Evolutionary conservation across 2,113 vertebrate species (phyloP), one percentile per base, ranked within the genome.

Genomic region (Sylvilagus bachmani): DNA sequence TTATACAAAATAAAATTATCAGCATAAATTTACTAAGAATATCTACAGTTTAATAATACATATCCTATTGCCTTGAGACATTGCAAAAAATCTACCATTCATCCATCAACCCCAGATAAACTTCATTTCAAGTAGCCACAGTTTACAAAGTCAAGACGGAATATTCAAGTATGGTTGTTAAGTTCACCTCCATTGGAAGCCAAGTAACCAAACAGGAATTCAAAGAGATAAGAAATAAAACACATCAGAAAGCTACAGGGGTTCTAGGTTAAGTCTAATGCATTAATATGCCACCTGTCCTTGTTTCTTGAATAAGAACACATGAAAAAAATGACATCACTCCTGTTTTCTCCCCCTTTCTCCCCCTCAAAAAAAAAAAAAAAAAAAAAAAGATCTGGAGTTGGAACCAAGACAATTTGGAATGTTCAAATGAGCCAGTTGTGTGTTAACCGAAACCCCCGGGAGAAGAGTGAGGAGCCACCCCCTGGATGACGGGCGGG

Each of bases 1-100:
- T 98, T 98, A 99, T 98, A 98, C 98, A 99, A 98, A 98, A 98
- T 98, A 99, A 99, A 98, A 99, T 98, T 98, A 99, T 98, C 98
- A 97, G 98, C 98, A 98, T 99, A 98, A 98, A 99, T 98, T 99
- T 98, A 98, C 98, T 99, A 99, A 98, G 98, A 98, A 98, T 99
- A 99, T 99, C 98, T 99, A 99, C 98, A 99, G 98, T 99, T 99
- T 98, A 98, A 98, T 98, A 98, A 99, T 98, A 98, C 98, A 98
- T 98, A 99, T 98, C 98, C 98, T 99, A 99, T 98, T 98, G 98
- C 98, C 98, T 99, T 98, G 98, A 98, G 98, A 98, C 98, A 98
- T 98, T 98, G 98, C 98, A 98, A 98, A 97, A 58, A 98, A 98
- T 98, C 98, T 98, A 98, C 98, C 97, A 98, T 98, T 98, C 98